Evolutionary conservation across 2,888 invertebrate genomes (phyloP), one percentile per base, ranked within the genome.

Genomic region (Andrena fulva): DNA sequence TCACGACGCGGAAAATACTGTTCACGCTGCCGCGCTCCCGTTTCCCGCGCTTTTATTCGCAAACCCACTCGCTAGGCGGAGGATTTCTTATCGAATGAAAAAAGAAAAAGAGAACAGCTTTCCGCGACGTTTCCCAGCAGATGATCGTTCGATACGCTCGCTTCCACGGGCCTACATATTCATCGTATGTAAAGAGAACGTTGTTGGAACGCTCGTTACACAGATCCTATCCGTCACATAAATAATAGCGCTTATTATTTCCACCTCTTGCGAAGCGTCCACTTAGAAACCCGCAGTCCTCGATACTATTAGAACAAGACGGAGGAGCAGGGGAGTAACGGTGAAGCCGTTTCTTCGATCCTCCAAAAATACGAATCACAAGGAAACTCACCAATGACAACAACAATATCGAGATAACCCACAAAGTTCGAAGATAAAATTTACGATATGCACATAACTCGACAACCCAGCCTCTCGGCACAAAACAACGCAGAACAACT

Each of bases 71-170:
- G 48, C 4, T 56, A 31, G 52, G 6, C 62, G n/a, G 20, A n/a
- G 20, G 31, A 52, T 48, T 70, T 62, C 74, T 67, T 67, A 71
- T 77, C 77, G 54, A 64, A 56, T 8, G 42, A 16, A n/a, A 2
- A 50, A n/a, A 4, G 16, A 50, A 20, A 48, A 42, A 12, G 42
- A 66, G 59, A 42, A 60, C 63, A 52, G 20, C 59, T 74, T 74
- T 74, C 74, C 67, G 33, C 74, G 74, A 59, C 67, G 77, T 80
- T 80, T 80, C 77, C 71, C 80, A 69, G 77, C 67, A 77, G 71
- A 80, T 77, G 71, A 77, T 31, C 48, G 62, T 48, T 54, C 50
- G 71, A 80, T 77, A 80, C 20, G 27, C 54, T 54, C 52, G 29
- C 60, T 62, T 62, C 66, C 33, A 12, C 29, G 56, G 60, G 62